phyloP scores from a whole-genome alignment of 2,113 vertebrate species.

The Athene cunicularia region DNA sequence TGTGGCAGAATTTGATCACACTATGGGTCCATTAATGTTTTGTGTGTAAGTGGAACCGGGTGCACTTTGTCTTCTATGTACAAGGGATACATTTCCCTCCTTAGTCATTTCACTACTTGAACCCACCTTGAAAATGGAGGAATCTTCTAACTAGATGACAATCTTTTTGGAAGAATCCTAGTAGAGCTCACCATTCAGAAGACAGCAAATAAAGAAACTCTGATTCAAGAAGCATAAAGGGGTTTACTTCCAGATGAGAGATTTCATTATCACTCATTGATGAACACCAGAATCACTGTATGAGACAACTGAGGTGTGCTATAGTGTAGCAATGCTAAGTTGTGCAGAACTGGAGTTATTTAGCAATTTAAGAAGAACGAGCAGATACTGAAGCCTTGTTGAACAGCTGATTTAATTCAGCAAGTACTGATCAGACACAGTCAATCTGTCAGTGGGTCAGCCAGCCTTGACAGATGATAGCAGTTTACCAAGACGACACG shows the following conservation, averaged over 20 bases:
- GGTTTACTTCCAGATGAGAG: background rate
- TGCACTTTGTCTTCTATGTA: background rate
- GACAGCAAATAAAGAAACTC: background rate
- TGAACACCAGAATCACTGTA: background rate
- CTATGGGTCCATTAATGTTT: background rate
- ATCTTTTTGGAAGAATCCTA: background rate
- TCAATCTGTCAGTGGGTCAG: background rate
- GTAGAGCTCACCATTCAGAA: background rate
- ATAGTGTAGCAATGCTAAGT: background rate
- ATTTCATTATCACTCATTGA: background rate
- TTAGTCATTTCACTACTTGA: background rate
- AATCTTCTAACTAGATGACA: background rate
- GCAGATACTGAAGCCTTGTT: background rate
- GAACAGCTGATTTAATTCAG: conserved; percentile 1
- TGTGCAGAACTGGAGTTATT: background rate
- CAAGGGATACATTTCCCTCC: background rate
- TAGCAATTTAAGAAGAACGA: background rate
- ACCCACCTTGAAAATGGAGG: background rate
- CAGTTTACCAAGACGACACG: background rate
- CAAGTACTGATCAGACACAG: background rate
- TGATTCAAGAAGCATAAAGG: background rate
- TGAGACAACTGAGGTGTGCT: background rate
- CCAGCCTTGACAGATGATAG: background rate
- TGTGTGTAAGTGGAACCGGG: background rate
- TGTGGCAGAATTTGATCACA: rapidly evolving